Evolutionary conservation across 2,113 vertebrate species (phyloP), one percentile per base, ranked within the genome.

Genomic region (Lampris incognitus): DNA sequence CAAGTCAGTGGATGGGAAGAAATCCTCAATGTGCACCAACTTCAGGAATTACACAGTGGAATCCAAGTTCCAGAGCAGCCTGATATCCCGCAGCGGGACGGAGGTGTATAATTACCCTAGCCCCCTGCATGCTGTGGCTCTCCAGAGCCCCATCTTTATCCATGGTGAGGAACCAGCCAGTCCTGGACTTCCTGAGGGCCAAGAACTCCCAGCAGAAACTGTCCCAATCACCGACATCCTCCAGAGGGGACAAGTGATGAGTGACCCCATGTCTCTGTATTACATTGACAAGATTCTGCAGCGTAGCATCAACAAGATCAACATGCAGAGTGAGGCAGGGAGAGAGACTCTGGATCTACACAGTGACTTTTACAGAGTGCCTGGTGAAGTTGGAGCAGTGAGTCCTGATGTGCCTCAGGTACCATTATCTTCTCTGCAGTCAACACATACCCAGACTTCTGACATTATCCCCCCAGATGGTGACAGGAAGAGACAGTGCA

Each of bases 41-140:
- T 2, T 74, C 9, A 91, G 78, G 0, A 91, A 83, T 49, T 75
- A 82, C 0, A 5, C 48, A 0, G 0, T 94, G 69, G 95, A 98
- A 78, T 91, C 93, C 63, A 97, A 95, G 85, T 98, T 95, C 86
- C 96, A 95, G 78, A 94, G 90, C 0, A 95, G 97, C 76, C 89
- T 99, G 62, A 88, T 97, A 66, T 96, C 95, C 41, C 94, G 88
- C 81, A 94, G 84, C 0, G 96, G 97, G 57, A 86, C 88, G 5
- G 98, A 99, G 69, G 91, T 97, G 52, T 98, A 98, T 79, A 93
- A 89, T 0, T 98, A 98, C 87, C 97, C 98, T 37, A 99, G 98
- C 70, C 97, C 98, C 0, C 92, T 99, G 70, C 98, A 99, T 3
- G 97, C 97, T 0, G 97, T 99, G 61, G 97, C 97, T 79, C 90